A percentile compares a stretch with the other conserved stretches of the same genome.
Evolutionary conservation across 2,113 vertebrate genomes (phyloP).

Genomic region (Megaceryle torquata): DNA sequence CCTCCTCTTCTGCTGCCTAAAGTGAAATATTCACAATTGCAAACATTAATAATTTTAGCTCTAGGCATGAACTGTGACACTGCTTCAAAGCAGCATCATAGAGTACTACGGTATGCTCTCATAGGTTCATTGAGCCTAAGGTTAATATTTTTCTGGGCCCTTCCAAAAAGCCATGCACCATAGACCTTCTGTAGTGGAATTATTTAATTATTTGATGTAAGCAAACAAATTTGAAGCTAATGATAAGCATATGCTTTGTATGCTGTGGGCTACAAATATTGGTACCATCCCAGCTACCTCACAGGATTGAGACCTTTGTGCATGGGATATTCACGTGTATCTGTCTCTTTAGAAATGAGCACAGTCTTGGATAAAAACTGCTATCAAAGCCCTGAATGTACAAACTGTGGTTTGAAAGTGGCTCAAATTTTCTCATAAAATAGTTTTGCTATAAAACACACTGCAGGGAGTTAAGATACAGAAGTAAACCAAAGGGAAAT

Average conservation of each 20-base stretch:
- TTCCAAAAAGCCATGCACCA: not conserved
- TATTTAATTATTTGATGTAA: not conserved
- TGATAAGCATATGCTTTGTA: not conserved
- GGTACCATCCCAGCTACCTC: not conserved
- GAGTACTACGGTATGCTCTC: not conserved
- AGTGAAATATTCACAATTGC: conserved; percentile 11
- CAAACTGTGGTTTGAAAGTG: not conserved
- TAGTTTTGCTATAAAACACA: not conserved
- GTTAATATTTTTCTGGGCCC: not conserved
- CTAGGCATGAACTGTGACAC: not conserved
- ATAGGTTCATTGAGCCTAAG: not conserved
- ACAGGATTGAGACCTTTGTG: not conserved
- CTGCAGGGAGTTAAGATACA: not conserved
- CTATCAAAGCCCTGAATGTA: not conserved
- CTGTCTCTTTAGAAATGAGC: not conserved
- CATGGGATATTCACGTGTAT: not conserved
- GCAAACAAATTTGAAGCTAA: not conserved
- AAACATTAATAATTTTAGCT: not conserved
- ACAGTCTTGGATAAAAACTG: not conserved
- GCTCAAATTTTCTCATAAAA: not conserved
- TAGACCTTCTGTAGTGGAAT: not conserved
- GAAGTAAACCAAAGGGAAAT: not conserved
- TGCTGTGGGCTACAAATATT: not conserved
- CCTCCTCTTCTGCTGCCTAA: conserved; percentile 89
- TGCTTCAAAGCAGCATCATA: not conserved